Evolutionary conservation across 2,797 vertebrate species (phyloP).

Genomic region (Antrozous pallidus): DNA sequence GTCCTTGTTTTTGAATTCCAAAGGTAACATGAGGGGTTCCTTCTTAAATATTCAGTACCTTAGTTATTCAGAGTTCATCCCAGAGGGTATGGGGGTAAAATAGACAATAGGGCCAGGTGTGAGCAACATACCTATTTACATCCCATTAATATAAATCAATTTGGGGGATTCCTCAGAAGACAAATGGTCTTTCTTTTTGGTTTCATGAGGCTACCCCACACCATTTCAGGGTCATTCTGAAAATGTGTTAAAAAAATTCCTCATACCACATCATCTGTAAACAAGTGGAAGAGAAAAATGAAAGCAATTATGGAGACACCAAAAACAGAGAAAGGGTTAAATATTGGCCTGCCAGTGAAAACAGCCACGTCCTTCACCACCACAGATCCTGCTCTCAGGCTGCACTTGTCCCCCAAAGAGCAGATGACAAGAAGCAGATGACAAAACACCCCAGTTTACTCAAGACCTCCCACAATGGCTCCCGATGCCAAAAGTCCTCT

Average conservation of each 20-base stretch:
- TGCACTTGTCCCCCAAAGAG: not conserved
- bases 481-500: not conserved
- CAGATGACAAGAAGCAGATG: not conserved
- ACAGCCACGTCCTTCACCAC: not conserved
- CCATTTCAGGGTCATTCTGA: slow-evolving; percentile 43
- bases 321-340: slow-evolving; percentile 22
- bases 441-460: not conserved
- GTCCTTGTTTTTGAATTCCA: slow-evolving; percentile 35
- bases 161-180: slow-evolving; percentile 47
- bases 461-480: not conserved
- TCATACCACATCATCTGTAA: not conserved
- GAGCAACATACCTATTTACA: slow-evolving; percentile 51
- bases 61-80: slow-evolving; percentile 23
- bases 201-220: slow-evolving; percentile 27
- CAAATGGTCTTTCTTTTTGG: not conserved
- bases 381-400: not conserved
- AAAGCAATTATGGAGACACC: slow-evolving; percentile 25
- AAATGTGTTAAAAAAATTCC: slow-evolving; percentile 48
- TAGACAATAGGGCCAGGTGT: slow-evolving; percentile 32
- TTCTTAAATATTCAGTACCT: slow-evolving; percentile 43
- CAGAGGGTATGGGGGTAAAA: not conserved
- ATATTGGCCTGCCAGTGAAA: not conserved
- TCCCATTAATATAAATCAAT: slow-evolving; percentile 65
- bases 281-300: slow-evolving; percentile 1
- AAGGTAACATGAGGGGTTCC: not conserved